Percentiles rank a stretch among this genome's conserved stretches.
phyloP scores from a whole-genome alignment of 2,888 invertebrate genomes.

The Nephrotoma guestfalica region DNA sequence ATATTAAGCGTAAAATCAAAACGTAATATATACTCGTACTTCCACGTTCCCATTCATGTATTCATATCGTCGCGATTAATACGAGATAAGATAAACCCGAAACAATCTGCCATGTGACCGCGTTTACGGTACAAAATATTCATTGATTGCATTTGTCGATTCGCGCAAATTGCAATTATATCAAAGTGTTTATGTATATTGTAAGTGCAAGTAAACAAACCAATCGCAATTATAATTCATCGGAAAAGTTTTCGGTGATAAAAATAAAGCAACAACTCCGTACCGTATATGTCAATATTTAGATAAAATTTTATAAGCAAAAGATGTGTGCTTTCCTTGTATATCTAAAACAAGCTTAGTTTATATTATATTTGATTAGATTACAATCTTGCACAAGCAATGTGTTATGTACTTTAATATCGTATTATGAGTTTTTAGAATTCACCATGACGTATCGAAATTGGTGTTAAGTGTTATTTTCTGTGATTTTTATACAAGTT shows the following conservation, averaged over 20 bases:
- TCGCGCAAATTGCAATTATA: not conserved
- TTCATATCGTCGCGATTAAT: too few relatives aligned
- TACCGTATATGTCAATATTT: not conserved
- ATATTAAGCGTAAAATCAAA: too few relatives aligned
- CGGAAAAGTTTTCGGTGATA: not conserved
- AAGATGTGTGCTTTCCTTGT: not conserved
- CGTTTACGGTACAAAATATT: not conserved
- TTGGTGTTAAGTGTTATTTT: not conserved
- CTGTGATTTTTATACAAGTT: not conserved
- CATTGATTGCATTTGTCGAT: not conserved
- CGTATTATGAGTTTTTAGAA: not conserved
- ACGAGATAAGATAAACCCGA: too few relatives aligned
- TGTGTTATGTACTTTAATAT: not conserved
- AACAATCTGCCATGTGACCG: too few relatives aligned
- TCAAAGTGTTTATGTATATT: not conserved
- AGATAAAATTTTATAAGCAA: not conserved
- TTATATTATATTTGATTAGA: not conserved
- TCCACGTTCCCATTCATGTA: too few relatives aligned
- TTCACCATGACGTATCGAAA: not conserved
- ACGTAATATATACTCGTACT: too few relatives aligned
- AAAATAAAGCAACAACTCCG: not conserved
- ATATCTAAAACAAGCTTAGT: not conserved
- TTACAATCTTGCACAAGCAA: not conserved
- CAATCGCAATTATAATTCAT: not conserved
- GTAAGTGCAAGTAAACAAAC: not conserved